A percentile compares a stretch with the other conserved stretches of the same genome.
These are phyloP conservation scores for Rhinogobius similis DNA, from an alignment of 2,113 vertebrate genomes.

Conservation along the genomic window DNA sequence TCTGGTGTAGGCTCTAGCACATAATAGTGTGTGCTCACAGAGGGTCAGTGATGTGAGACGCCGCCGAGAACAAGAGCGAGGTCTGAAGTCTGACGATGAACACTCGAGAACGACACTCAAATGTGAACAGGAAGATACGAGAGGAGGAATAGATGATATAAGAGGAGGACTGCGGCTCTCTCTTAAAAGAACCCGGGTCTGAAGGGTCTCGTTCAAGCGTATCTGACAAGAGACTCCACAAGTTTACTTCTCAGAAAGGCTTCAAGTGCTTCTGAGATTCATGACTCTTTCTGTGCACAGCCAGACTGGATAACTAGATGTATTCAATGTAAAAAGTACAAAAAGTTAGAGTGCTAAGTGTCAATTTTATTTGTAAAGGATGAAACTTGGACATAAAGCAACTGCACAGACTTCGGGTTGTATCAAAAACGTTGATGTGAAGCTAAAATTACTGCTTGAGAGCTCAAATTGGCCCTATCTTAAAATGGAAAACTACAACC, in stretches of 20 bases:
- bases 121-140: constrained; percentile 6
- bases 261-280: background rate
- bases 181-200: background rate
- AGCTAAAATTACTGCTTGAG: background rate
- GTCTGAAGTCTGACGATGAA: constrained; percentile 5
- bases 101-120: background rate
- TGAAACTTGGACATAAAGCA: background rate
- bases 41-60: constrained; percentile 19
- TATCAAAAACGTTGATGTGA: background rate
- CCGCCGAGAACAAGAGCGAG: background rate
- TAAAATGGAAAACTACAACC: no score
- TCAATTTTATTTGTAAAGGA: background rate
- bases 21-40: constrained; percentile 7
- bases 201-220: background rate
- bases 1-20: background rate
- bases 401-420: background rate
- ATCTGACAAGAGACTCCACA: background rate
- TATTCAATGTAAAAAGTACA: constrained; percentile 1
- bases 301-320: background rate
- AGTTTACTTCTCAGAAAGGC: background rate
- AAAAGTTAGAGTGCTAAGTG: background rate
- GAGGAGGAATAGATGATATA: background rate
- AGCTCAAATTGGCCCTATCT: background rate
- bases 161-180: background rate
- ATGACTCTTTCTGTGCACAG: background rate